Conservation (phyloP, 2,888 invertebrate species). For the Embidobia sp. region DNA sequence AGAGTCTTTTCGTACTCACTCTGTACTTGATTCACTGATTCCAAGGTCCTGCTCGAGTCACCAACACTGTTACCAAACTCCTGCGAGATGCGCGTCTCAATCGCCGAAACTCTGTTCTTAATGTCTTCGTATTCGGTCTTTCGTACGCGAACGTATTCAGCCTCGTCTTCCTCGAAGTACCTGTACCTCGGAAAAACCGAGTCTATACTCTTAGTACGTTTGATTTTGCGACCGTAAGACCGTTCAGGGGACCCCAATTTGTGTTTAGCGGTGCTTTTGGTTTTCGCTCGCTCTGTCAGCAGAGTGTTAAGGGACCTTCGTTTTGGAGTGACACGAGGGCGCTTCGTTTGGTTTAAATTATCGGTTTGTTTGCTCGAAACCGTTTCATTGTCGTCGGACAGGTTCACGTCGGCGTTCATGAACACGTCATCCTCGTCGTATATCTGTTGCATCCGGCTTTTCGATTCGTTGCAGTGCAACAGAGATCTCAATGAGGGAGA, state of each 20-base stretch:
- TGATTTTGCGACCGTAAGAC: conserved; percentile 5
- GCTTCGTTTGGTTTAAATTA: conserved; percentile 30
- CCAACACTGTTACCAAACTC: too few species aligned
- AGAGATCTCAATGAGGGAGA: conserved; percentile 67
- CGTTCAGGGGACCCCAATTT: conserved; percentile 13
- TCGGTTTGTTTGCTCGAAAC: conserved; percentile 52
- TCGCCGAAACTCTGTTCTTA: conserved; percentile 88
- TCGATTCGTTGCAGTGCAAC: conserved; percentile 66
- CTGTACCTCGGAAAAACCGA: conserved; percentile 18
- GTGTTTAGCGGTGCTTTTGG: conserved; percentile 13
- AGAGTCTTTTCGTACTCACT: too few species aligned
- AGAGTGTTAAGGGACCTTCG: conserved; percentile 60
- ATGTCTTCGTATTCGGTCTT: conserved; percentile 91
- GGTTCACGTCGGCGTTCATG: conserved; percentile 76
- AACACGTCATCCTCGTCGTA: conserved; percentile 74
- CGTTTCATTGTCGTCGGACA: conserved; percentile 75
- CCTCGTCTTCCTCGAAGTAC: conserved; percentile 71
- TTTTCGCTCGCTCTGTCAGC: background rate
- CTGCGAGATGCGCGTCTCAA: conserved; percentile 87
- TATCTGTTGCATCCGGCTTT: conserved; percentile 66
- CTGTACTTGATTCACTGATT: conserved; percentile 87
- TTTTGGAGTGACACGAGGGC: conserved; percentile 32
- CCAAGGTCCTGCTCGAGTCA: too few species aligned
- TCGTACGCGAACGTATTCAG: conserved; percentile 87
- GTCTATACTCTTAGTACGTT: conserved; percentile 54